These are phyloP conservation scores for Belonocnema kinseyi DNA, from an alignment of 1,140 invertebrate species.

Conservation along the genomic window DNA sequence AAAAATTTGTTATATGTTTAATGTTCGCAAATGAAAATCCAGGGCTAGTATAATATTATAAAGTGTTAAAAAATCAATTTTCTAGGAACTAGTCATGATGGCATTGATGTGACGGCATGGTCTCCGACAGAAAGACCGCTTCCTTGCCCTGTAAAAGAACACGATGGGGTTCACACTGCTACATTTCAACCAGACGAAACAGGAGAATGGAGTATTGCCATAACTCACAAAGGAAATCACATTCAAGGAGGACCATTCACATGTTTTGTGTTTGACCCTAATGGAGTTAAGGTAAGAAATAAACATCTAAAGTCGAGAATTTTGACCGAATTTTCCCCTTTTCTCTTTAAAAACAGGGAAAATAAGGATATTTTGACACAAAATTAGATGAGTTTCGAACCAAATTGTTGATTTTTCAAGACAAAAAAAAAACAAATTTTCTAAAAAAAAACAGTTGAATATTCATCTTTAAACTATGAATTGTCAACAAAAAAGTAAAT, in stretches of 20 bases:
- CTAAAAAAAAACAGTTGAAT: no score
- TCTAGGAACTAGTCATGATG: conserved; percentile 88
- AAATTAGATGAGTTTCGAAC: no score
- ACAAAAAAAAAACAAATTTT: no score
- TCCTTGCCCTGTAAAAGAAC: conserved; percentile 85
- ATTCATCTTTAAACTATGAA: no score
- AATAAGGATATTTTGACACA: no score
- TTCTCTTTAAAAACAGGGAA: no score
- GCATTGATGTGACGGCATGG: conserved; percentile 90
- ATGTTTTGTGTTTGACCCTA: conserved; percentile 97
- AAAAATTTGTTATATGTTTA: no score
- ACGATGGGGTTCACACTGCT: conserved; percentile 89
- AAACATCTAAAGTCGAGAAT: not conserved
- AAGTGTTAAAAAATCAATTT: conserved; percentile 32
- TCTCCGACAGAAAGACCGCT: conserved; percentile 89
- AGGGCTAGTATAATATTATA: not conserved
- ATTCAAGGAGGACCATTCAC: conserved; percentile 98
- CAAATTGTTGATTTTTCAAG: no score
- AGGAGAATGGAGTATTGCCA: conserved; percentile 97
- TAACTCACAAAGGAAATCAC: conserved; percentile 95
- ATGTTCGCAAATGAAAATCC: no score
- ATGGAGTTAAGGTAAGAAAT: conserved; percentile 85
- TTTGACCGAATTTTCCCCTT: no score
- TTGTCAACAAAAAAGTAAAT: no score
- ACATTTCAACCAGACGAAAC: conserved; percentile 98